Evolutionary conservation across 2,888 invertebrate species (phyloP).

Genomic region (Capitulum mitella): DNA sequence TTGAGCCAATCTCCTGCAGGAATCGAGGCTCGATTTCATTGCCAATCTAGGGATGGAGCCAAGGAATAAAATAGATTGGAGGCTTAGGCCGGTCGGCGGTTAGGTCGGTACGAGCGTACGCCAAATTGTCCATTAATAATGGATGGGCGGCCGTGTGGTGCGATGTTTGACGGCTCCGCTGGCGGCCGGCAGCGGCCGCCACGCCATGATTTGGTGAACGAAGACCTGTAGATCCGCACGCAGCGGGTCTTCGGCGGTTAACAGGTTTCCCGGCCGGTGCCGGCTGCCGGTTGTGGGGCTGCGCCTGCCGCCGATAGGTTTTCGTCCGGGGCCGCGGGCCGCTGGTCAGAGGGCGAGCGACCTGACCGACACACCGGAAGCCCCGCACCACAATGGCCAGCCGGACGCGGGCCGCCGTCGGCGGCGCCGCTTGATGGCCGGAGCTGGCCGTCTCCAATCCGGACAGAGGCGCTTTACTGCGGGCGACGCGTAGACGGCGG

Average conservation of each 20-base stretch:
- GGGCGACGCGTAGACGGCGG: no score
- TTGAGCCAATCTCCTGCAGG: constrained; percentile 1
- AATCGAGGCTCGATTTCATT: constrained; percentile 4
- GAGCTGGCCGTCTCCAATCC: no score
- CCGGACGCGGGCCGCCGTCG: no score
- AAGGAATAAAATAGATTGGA: constrained; percentile 3
- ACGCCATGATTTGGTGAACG: background rate
- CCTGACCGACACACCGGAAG: background rate
- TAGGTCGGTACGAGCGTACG: background rate
- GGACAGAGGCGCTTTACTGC: no score
- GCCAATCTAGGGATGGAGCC: constrained; percentile 17
- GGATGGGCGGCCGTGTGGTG: background rate
- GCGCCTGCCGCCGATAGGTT: background rate
- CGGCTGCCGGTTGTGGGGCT: background rate
- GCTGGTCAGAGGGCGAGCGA: no score
- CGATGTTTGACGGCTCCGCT: background rate
- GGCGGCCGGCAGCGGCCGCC: background rate
- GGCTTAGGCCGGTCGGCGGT: background rate
- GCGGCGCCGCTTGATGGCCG: no score
- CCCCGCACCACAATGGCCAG: no score
- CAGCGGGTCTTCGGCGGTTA: background rate
- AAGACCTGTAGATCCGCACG: background rate
- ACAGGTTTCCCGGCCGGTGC: background rate
- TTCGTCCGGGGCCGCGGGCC: background rate
- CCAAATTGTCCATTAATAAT: constrained; percentile 9